Evolutionary conservation across 2,888 invertebrate genomes (phyloP).

Genomic region (Tenthredo livida): DNA sequence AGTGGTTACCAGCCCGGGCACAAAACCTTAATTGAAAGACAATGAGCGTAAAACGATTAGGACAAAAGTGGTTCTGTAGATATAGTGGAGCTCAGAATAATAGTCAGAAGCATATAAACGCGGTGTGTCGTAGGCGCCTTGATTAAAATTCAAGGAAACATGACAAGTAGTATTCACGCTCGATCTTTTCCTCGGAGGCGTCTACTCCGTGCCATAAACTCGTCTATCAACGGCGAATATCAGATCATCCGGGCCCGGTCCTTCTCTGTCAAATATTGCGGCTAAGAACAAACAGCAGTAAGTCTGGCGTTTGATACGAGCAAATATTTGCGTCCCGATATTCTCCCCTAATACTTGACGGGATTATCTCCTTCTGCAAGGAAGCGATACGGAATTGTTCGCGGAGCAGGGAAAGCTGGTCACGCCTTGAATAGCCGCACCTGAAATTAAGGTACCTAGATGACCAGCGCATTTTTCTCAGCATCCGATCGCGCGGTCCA

Average conservation of each 20-base stretch:
- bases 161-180: slow-evolving; percentile 61
- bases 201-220: slow-evolving; percentile 24
- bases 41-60: slow-evolving; percentile 59
- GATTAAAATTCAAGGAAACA: slow-evolving; percentile 68
- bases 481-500: slow-evolving; percentile 54
- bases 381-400: not conserved
- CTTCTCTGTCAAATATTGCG: not conserved
- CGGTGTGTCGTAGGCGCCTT: slow-evolving; percentile 56
- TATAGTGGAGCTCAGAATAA: slow-evolving; percentile 48
- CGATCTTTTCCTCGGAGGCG: slow-evolving; percentile 41
- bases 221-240: slow-evolving; percentile 2
- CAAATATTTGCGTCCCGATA: slow-evolving; percentile 1
- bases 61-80: slow-evolving; percentile 47
- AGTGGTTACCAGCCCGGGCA: slow-evolving; percentile 3
- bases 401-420: not conserved
- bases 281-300: not conserved
- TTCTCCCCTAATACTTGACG: not conserved
- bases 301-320: not conserved
- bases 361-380: slow-evolving; percentile 6
- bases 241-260: not conserved
- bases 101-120: slow-evolving; percentile 42
- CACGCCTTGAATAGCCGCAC: slow-evolving; percentile 41
- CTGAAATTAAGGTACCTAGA: slow-evolving; percentile 50
- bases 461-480: slow-evolving; percentile 49
- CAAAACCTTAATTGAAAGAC: slow-evolving; percentile 66